Evolutionary conservation across 2,113 vertebrate species (phyloP), one percentile per base, ranked within the genome.

Genomic region (Peromyscus maniculatus): DNA sequence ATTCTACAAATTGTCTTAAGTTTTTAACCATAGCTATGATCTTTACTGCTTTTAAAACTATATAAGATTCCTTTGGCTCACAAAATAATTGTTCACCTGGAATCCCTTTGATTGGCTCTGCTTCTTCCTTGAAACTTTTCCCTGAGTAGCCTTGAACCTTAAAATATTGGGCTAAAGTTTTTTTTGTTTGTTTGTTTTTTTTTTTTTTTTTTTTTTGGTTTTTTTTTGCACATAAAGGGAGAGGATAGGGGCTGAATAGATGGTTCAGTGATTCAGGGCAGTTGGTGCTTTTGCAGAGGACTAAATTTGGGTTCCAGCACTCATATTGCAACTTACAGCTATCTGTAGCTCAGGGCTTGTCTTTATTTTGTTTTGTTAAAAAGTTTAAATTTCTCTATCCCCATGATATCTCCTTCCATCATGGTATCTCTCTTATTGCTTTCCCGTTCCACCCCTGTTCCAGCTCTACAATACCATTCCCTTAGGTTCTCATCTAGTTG

Each of bases 1-100:
- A 92, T 90, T 94, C 91, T 64, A 77, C 16, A 87, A 31, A 71
- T 67, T 46, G 95, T 59, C 33, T 96, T 66, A 79, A 31, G 77
- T 93, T 93, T 96, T 79, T 39, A 52, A 5, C 59, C 5, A 1
- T 74, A 11, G 86, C 13, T 69, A 72, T 92, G 66, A 66, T 49
- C 49, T 91, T 91, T 21, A 77, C 6, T 78, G 26, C 19, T 82
- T 95, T 94, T 28, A 75, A 87, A 75, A 83, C 7, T 59, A 46
- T 3, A 28, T 8, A 1, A 71, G 10, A 75, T 75, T 87, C 6
- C n/a, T 43, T 75, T 89, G 9, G 1, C 49, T 82, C 16, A 95
- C 28, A 66, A 77, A 36, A 72, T 8, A 43, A 39, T 67, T 49
- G 64, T 79, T 96, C 33, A 62, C 2, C 62, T 57, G 78, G 55